Evolutionary conservation across 1,140 invertebrate species (phyloP), one percentile per base, ranked within the genome.

Genomic region (Hyles euphorbiae): DNA sequence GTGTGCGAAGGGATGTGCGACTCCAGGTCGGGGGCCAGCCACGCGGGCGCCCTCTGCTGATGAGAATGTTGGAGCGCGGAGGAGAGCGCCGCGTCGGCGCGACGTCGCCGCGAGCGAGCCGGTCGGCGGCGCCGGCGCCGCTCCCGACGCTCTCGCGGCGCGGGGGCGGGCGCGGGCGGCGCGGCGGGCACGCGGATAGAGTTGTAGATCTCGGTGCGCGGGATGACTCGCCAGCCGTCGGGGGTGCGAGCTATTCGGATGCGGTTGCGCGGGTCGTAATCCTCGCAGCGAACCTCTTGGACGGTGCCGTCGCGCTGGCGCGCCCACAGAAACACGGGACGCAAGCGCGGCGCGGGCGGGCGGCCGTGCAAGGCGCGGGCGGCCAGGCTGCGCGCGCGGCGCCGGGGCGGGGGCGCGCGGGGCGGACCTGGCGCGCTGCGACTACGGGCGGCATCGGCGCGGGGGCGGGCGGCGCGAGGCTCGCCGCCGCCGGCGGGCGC

Each of bases 261-360:
- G 9, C 95, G 92, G 88, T 96, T 96, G 45, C 94, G 89, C 74
- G 94, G 93, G 86, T 96, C 94, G 89, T 96, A 96, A 77, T 96
- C 95, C 83, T 96, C 95, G 87, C 94, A 95, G 76, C 93, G 92
- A 64, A 96, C 95, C 82, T 95, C 93, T 73, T 95, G 92, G 72
- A 96, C 95, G 74, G 90, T 91, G 57, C 94, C 94, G 74, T 95
- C 93, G 63, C 92, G 90, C 79, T 95, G 94, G 69, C 93, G 93
- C 46, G 94, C 93, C 94, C 94, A 95, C 56, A 96, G 90, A 81
- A 96, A 96, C 58, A 96, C 94, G 53, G 95, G 94, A 33, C 82
- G 76, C 74, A 85, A 73, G 51, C 70, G 72, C 56, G 82, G 82
- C 36, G 65, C 60, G 68, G 68, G 65, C 70, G 72, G 53, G 44